Base-by-base conservation (phyloP, 2,888 invertebrate genomes). In the Cancer borealis region DNA sequence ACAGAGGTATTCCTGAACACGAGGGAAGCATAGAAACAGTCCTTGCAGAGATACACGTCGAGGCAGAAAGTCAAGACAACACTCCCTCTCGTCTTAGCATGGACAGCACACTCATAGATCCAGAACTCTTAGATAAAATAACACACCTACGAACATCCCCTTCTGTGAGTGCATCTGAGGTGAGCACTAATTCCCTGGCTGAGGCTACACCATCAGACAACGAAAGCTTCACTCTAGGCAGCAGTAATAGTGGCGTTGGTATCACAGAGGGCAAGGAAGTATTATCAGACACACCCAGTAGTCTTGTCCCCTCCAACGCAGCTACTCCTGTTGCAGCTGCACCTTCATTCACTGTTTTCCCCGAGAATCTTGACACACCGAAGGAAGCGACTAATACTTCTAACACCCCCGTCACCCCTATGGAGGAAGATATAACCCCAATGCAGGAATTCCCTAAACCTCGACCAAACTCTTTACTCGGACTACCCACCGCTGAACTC, bases 131-230 rank as follows among this genome's bases (percentile, higher is more conserved):
- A 87, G 95, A 94, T 45, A 95, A 95, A 92, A 93, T 95, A 17
- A 95, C 95, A 14, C 93, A 95, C 60, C 66, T 95, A 45, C 79
- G 95, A 92, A 88, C 95, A 39, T 93, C 95, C 73, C 94, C 95
- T 30, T 93, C 95, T 8, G 94, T 94, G 3, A 95, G 94, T 45
- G 95, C 93, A 45, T 96, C 95, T 47, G 95, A 94, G 96, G 96
- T 12, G 17, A 95, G 94, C 49, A 96, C 96, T 92, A 96, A 96
- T 49, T 96, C 96, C 26, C 90, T 96, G 54, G 96, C 96, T 12
- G 96, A 96, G 92, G 96, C 96, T 3, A 96, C 96, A 0, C 96
- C 96, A 26, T 96, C 96, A 0, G 96, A 96, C 91, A 96, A 96
- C 94, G 96, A 96, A 93, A 96, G 96, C 88, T 96, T 96, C 88